These are phyloP conservation scores for Patella vulgata DNA, from an alignment of 1,140 invertebrate species.

Conservation along the genomic window DNA sequence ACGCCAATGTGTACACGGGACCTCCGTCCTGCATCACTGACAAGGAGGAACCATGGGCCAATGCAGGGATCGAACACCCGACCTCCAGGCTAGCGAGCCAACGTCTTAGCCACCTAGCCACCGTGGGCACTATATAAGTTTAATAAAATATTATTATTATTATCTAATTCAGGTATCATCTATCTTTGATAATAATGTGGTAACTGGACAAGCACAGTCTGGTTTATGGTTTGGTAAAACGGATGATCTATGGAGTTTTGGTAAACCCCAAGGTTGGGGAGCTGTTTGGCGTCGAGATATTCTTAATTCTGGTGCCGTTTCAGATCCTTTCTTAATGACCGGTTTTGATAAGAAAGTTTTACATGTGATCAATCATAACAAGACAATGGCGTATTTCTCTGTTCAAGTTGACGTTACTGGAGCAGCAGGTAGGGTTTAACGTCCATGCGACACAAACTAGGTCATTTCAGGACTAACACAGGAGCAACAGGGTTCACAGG, in stretches of 20 bases:
- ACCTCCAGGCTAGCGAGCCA: too few species aligned
- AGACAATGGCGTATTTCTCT: constrained; percentile 4
- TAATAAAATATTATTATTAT: too few species aligned
- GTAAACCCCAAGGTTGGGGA: constrained; percentile 34
- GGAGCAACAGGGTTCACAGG: too few species aligned
- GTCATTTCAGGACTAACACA: too few species aligned
- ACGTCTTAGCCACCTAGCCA: too few species aligned
- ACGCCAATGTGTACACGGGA: too few species aligned
- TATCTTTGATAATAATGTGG: constrained; percentile 36
- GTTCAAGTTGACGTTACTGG: constrained; percentile 35
- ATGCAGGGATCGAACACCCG: too few species aligned
- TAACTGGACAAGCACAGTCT: constrained; percentile 38
- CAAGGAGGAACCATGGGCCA: too few species aligned
- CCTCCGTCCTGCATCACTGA: too few species aligned
- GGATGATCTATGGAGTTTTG: constrained; percentile 41
- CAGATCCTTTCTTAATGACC: constrained; percentile 31
- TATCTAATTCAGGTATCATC: constrained; percentile 25
- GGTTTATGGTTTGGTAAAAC: constrained; percentile 42
- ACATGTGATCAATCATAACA: constrained; percentile 16
- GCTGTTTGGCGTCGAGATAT: constrained; percentile 19
- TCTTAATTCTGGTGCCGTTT: constrained; percentile 8
- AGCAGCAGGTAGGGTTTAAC: constrained; percentile 22
- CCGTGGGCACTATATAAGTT: too few species aligned
- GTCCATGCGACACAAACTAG: too few species aligned
- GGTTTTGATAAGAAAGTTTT: constrained; percentile 39